phyloP scores from a whole-genome alignment of 64 coral and sea anemone genomes.

The Orbicella faveolata region DNA sequence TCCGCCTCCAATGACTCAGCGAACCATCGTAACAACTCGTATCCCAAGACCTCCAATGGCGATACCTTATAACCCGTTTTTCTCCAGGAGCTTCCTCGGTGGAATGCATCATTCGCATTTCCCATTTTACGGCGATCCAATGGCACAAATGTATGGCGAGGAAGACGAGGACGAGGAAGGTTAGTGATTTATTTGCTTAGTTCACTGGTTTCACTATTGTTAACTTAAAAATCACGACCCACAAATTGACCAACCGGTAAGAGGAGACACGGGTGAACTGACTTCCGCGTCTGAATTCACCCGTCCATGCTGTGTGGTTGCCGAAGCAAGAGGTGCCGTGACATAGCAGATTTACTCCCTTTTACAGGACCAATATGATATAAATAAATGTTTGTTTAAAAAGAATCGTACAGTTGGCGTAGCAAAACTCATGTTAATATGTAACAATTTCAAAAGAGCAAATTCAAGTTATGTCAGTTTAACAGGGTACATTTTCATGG shows the following conservation, averaged over 20 bases:
- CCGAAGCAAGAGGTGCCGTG: no score
- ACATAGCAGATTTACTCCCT: no score
- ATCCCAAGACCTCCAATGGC: conserved; percentile 89
- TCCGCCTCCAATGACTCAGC: conserved; percentile 94
- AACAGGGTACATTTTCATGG: no score
- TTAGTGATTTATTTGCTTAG: neutral
- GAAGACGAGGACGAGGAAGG: conserved; percentile 33
- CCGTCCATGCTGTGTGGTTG: no score
- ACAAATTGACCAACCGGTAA: neutral
- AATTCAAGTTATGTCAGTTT: no score
- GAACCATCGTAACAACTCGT: conserved; percentile 94
- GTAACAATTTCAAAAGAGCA: no score
- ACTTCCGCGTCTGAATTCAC: no score
- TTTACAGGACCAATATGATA: no score
- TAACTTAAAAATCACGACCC: neutral
- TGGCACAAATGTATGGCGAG: conserved; percentile 22
- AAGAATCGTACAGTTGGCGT: no score
- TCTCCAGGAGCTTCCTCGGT: conserved; percentile 22
- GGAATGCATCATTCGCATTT: conserved; percentile 61
- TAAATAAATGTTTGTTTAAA: no score
- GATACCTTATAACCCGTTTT: conserved; percentile 74
- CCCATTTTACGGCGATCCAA: conserved; percentile 17
- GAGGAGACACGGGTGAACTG: neutral
- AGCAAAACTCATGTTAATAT: no score
- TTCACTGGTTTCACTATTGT: neutral